Evolutionary conservation across 2,888 invertebrate genomes (phyloP).

Genomic region (Agrochola circellaris): DNA sequence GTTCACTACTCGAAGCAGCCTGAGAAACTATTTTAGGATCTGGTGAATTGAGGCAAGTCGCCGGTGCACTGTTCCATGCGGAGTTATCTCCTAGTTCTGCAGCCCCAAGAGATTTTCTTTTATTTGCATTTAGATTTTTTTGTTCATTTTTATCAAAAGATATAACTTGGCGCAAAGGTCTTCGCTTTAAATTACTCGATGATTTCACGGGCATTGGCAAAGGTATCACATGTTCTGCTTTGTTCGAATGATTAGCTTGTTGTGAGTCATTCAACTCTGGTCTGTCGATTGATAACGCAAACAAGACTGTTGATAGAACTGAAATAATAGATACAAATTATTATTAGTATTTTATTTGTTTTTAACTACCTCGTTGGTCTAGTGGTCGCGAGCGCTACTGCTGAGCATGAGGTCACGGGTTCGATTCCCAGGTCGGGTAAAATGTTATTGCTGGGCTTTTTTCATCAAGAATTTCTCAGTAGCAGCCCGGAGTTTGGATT

Average conservation of each 20-base stretch:
- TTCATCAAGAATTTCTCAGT: too few relatives aligned
- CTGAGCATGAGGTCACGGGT: too few relatives aligned
- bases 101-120: constrained; percentile 67
- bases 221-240: constrained; percentile 93
- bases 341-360: constrained; percentile 23
- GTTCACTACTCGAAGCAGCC: constrained; percentile 83
- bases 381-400: too few relatives aligned
- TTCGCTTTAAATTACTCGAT: constrained; percentile 82
- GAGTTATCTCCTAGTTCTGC: constrained; percentile 72
- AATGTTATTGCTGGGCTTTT: too few relatives aligned
- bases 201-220: constrained; percentile 91
- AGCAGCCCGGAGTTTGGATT: too few relatives aligned
- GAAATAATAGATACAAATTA: constrained; percentile 70
- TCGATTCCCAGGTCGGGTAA: too few relatives aligned
- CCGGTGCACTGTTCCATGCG: constrained; percentile 91
- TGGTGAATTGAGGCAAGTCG: constrained; percentile 92
- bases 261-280: constrained; percentile 93
- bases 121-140: constrained; percentile 67
- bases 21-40: constrained; percentile 81
- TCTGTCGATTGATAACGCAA: constrained; percentile 97
- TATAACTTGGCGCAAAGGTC: constrained; percentile 87
- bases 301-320: constrained; percentile 97
- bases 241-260: constrained; percentile 85
- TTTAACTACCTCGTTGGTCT: too few relatives aligned
- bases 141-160: constrained; percentile 87